Base-by-base conservation (phyloP, 2,113 vertebrate species). In the Tachysurus vachellii region DNA sequence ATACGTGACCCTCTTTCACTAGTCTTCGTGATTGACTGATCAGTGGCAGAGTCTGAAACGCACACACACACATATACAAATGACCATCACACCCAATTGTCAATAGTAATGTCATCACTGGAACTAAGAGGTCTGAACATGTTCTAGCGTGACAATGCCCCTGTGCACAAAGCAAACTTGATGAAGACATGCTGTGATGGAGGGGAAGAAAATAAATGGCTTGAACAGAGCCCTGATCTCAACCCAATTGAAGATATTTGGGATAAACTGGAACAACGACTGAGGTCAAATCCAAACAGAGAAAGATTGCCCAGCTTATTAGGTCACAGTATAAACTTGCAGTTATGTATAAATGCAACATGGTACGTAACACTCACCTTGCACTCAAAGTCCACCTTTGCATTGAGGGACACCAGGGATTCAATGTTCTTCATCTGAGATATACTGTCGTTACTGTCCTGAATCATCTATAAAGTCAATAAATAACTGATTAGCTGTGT, bases 331-430 rank as follows among this genome's bases (percentile, higher is more conserved):
- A 57, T 36, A 54, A 11, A 70, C 19, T 53, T 47, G 21, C 21
- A 14, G 28, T 19, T 42, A 19, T 59, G 13, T 26, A n/a, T 28
- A 19, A 21, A 47, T 19, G 61, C 3, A 26, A 0, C 44, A 70
- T 36, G 21, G 9, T 7, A 73, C 11, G 3, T 83, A n/a, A 71
- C 76, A 86, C 95, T 95, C 89, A 99, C 98, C 95, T 95, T 98
- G 94, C 98, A 98, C 82, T 98, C 98, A 92, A 99, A 99, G 93
- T 98, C 97, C 87, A 99, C 97, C 91, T 96, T 99, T 85, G 97
- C 96, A 91, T 96, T 98, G 82, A 99, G 96, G 82, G 94, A 95
- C 86, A 99, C 97, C 87, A 99, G 94, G 44, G 98, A 97, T 92
- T 99, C 98, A 0, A 98, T 99, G 90, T 94, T 97, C 81, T 97